Evolutionary conservation across 2,797 vertebrate genomes (phyloP).

Genomic region (Muscicapa comitata): DNA sequence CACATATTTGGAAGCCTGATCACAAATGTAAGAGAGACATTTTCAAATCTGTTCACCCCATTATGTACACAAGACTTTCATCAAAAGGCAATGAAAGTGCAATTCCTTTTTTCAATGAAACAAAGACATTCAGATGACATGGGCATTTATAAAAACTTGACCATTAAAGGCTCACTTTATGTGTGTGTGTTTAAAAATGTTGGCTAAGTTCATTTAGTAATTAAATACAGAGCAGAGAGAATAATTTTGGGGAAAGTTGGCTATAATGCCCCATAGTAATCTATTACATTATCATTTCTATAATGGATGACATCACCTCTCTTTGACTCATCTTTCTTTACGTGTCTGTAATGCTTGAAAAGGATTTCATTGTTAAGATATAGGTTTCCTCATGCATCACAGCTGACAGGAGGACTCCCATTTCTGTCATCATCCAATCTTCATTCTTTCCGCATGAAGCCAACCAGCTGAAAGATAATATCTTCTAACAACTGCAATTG

Average conservation of each 20-base stretch:
- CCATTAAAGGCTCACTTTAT: background rate
- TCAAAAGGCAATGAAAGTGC: background rate
- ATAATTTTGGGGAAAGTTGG: background rate
- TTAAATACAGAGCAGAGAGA: background rate
- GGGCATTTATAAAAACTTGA: background rate
- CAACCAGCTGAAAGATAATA: background rate
- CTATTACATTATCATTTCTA: background rate
- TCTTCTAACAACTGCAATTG: background rate
- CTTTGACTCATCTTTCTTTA: background rate
- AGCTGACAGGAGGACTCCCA: background rate
- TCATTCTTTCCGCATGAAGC: background rate
- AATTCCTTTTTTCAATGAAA: background rate
- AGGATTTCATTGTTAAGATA: background rate
- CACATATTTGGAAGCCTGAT: background rate
- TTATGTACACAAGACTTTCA: background rate
- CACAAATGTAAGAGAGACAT: background rate
- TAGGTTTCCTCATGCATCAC: background rate
- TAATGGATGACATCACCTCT: background rate
- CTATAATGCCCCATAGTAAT: background rate
- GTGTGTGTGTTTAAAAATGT: background rate
- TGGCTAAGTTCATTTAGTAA: background rate
- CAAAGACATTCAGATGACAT: background rate
- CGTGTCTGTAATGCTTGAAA: background rate
- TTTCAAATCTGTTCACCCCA: background rate
- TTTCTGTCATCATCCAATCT: background rate